These are phyloP conservation scores for Mus minutoides DNA, from an alignment of 2,797 vertebrate genomes.

Conservation along the genomic window DNA sequence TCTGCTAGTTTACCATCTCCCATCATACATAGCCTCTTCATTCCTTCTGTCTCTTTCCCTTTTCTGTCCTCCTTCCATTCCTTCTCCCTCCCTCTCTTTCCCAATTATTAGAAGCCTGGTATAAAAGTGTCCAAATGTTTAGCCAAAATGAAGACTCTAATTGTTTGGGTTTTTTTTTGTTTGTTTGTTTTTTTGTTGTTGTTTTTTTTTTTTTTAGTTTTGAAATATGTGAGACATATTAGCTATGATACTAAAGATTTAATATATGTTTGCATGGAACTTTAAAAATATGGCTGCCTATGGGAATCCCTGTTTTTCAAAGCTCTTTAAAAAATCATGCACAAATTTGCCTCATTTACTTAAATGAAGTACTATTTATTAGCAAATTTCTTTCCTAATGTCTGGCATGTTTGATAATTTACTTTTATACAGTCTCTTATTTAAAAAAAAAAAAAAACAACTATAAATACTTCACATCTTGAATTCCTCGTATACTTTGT, in stretches of 20 bases:
- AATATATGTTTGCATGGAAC: neutral
- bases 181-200: no score
- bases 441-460: neutral
- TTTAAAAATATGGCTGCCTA: neutral
- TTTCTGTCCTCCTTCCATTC: neutral
- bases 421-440: neutral
- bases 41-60: neutral
- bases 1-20: no score
- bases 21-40: fast-evolving
- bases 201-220: no score
- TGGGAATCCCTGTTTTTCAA: neutral
- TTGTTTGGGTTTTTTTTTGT: no score
- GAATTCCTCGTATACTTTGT: neutral
- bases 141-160: neutral
- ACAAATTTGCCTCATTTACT: neutral
- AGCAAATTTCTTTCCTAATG: neutral
- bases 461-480: neutral
- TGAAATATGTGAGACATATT: slow-evolving; percentile 1
- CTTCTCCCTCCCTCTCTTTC: neutral
- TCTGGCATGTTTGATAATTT: neutral
- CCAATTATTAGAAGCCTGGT: neutral
- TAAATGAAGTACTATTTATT: neutral
- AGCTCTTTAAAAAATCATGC: neutral
- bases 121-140: neutral
- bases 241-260: neutral